phyloP scores from a whole-genome alignment of 2,797 vertebrate genomes.

The Hozukius guyotensis region DNA sequence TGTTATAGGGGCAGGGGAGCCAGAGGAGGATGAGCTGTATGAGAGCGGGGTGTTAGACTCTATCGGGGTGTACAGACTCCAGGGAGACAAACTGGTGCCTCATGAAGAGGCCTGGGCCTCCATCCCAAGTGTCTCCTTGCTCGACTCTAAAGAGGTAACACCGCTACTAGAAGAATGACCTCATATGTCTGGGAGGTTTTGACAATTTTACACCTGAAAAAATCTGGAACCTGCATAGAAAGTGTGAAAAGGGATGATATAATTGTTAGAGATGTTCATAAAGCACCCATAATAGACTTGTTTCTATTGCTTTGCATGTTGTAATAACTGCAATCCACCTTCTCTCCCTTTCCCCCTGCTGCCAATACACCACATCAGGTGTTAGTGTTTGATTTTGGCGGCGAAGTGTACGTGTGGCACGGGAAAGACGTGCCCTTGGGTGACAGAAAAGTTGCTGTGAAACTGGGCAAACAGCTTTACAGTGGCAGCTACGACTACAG shows the following conservation, averaged over 20 bases:
- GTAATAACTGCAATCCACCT: background rate
- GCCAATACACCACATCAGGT: conserved; percentile 64
- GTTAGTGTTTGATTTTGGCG: conserved; percentile 87
- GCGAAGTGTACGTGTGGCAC: conserved; percentile 87
- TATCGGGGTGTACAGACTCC: conserved; percentile 82
- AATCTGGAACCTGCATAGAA: background rate
- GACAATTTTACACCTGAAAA: background rate
- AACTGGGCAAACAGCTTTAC: conserved; percentile 86
- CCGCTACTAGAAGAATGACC: background rate
- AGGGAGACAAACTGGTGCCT: conserved; percentile 85
- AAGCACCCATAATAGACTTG: background rate
- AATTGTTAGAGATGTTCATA: background rate
- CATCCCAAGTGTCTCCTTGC: conserved; percentile 83
- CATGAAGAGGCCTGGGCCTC: conserved; percentile 85
- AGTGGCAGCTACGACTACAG: conserved; percentile 83
- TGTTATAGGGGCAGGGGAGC: conserved; percentile 81
- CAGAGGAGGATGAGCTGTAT: conserved; percentile 87
- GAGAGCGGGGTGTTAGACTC: conserved; percentile 84
- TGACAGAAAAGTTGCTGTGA: conserved; percentile 85
- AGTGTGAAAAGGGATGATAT: background rate
- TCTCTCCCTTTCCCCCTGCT: background rate
- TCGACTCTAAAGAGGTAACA: conserved; percentile 84
- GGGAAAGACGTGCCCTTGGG: conserved; percentile 85
- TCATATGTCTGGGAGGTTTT: background rate
- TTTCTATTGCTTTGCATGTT: background rate